These are phyloP conservation scores for Betta splendens DNA, from an alignment of 2,797 vertebrate species.

Conservation along the genomic window DNA sequence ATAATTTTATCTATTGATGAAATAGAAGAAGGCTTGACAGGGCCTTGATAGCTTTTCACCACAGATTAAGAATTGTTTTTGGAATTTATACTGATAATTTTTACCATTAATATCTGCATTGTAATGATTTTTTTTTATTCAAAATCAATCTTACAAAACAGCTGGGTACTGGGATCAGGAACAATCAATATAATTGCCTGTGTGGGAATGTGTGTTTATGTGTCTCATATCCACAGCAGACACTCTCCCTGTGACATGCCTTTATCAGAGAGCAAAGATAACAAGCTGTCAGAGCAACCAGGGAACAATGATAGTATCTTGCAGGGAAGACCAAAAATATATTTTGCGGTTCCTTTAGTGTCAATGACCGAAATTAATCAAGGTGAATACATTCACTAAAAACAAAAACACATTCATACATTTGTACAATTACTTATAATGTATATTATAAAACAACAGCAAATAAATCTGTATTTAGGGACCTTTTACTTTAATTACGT, in stretches of 20 bases:
- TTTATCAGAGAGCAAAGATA: conserved; percentile 69
- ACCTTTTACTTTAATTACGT: no score
- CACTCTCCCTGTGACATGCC: conserved; percentile 48
- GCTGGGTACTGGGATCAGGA: conserved; percentile 6
- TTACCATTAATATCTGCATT: conserved; percentile 2
- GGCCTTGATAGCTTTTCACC: no score
- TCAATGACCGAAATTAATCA: conserved; percentile 3
- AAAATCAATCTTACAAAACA: conserved; percentile 7
- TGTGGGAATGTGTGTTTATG: background rate
- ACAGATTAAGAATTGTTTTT: no score
- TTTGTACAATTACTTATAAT: background rate
- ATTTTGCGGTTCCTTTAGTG: conserved; percentile 20
- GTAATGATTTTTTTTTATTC: background rate
- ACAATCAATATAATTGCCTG: conserved; percentile 9
- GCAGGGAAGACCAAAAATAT: conserved; percentile 38
- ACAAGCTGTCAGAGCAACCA: conserved; percentile 50
- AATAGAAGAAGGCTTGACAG: no score
- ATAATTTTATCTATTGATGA: no score
- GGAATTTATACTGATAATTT: conserved; percentile 9
- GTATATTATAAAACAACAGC: no score
- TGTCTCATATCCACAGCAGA: conserved; percentile 32
- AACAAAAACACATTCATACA: background rate
- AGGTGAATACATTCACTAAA: background rate
- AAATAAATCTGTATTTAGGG: no score
- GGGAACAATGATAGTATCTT: conserved; percentile 40